phyloP scores from a whole-genome alignment of 2,888 invertebrate genomes.

The Oscheius sp. region DNA sequence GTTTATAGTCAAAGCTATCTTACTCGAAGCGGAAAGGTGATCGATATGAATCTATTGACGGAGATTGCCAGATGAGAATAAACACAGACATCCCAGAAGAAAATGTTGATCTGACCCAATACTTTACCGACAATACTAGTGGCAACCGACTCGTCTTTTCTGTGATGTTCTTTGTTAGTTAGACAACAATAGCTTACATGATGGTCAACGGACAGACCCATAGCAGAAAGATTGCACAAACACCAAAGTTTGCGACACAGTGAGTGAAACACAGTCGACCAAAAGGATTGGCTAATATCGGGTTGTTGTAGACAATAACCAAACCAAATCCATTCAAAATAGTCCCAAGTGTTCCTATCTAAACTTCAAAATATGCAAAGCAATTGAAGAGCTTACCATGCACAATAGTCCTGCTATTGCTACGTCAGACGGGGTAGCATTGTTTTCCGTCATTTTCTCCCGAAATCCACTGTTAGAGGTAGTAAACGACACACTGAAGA shows the following conservation, averaged over 20 bases:
- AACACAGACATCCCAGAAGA: slow-evolving; percentile 59
- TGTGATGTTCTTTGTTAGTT: background rate
- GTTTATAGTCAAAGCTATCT: background rate
- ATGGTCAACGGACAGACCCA: slow-evolving; percentile 46
- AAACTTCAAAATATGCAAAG: background rate
- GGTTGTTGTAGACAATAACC: slow-evolving; percentile 43
- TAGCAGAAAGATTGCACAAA: slow-evolving; percentile 44
- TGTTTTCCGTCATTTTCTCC: too few species aligned
- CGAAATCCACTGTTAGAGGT: too few species aligned
- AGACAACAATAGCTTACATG: slow-evolving; percentile 35
- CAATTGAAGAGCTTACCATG: background rate
- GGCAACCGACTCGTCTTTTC: slow-evolving; percentile 32
- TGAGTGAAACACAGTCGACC: slow-evolving; percentile 50
- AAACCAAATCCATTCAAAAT: slow-evolving; percentile 47
- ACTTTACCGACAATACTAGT: slow-evolving; percentile 39
- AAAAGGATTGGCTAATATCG: slow-evolving; percentile 47
- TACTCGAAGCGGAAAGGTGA: slow-evolving; percentile 48
- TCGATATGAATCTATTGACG: slow-evolving; percentile 51
- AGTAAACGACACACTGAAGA: too few species aligned
- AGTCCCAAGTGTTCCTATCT: slow-evolving; percentile 46
- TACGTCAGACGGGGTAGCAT: too few species aligned
- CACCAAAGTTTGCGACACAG: slow-evolving; percentile 50
- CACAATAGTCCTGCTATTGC: too few species aligned
- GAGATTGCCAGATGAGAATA: slow-evolving; percentile 58
- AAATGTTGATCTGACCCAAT: slow-evolving; percentile 54